phyloP scores from a whole-genome alignment of 1,140 invertebrate species.

The Eurosta solidaginis region DNA sequence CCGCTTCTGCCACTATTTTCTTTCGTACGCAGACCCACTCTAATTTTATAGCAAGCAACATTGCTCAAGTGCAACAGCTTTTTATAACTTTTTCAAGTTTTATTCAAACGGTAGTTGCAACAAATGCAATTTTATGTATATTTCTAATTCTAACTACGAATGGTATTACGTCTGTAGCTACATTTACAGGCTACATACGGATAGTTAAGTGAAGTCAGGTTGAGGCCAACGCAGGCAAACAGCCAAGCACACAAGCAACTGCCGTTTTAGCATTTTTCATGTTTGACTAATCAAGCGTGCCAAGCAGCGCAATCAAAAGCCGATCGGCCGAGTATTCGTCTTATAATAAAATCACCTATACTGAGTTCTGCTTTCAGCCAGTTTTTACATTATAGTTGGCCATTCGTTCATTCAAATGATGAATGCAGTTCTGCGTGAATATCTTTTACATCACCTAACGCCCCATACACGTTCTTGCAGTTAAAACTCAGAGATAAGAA shows the following conservation, averaged over 20 bases:
- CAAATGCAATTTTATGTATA: not conserved
- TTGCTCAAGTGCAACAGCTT: not conserved
- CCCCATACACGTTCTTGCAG: no score
- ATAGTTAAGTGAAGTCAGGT: conserved; percentile 3
- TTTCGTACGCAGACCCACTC: no score
- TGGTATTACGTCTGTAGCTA: no score
- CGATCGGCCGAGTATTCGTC: no score
- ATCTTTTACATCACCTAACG: no score
- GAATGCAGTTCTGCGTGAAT: no score
- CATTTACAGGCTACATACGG: not conserved
- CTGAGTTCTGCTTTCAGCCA: not conserved
- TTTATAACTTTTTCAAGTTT: not conserved
- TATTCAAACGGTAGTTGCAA: not conserved
- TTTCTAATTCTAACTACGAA: no score
- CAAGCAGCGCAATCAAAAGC: not conserved
- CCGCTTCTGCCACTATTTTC: no score
- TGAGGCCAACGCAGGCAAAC: not conserved
- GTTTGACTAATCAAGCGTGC: conserved; percentile 23
- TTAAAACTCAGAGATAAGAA: not conserved
- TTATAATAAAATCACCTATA: not conserved
- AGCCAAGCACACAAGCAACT: not conserved
- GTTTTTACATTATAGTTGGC: not conserved
- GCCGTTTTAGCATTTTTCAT: not conserved
- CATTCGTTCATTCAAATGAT: no score
- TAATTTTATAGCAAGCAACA: no score